Evolutionary conservation across 2,888 invertebrate species (phyloP).

Genomic region (Spilarctia lutea): DNA sequence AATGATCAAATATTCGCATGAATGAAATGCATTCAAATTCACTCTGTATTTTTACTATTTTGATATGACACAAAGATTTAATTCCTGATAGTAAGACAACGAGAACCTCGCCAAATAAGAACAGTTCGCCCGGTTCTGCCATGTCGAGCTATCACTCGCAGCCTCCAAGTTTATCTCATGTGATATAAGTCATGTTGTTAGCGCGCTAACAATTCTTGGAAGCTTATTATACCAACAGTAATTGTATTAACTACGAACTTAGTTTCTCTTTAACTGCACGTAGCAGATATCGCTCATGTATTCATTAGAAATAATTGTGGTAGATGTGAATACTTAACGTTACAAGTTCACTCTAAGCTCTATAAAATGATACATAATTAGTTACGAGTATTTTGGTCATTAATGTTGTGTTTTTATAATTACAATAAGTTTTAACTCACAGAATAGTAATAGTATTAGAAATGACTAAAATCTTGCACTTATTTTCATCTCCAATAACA

Average conservation of each 20-base stretch:
- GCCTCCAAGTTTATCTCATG: constrained; percentile 36
- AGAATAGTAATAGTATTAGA: too few relatives aligned
- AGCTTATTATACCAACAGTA: constrained; percentile 33
- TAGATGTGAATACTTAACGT: too few relatives aligned
- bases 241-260: constrained; percentile 36
- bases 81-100: not conserved
- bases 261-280: constrained; percentile 20
- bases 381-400: too few relatives aligned
- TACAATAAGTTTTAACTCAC: too few relatives aligned
- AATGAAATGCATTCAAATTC: not conserved
- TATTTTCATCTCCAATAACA: too few relatives aligned
- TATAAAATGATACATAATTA: too few relatives aligned
- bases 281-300: not conserved
- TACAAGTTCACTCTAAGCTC: too few relatives aligned
- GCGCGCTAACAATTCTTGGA: constrained; percentile 29
- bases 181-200: constrained; percentile 39
- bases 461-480: too few relatives aligned
- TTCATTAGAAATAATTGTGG: too few relatives aligned
- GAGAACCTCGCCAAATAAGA: not conserved
- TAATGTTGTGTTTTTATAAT: too few relatives aligned
- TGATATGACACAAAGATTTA: not conserved
- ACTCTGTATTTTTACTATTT: not conserved
- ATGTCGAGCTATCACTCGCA: constrained; percentile 29
- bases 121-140: not conserved
- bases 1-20: not conserved